phyloP scores from a whole-genome alignment of 2,888 invertebrate species.

The Stratiomys singularior region DNA sequence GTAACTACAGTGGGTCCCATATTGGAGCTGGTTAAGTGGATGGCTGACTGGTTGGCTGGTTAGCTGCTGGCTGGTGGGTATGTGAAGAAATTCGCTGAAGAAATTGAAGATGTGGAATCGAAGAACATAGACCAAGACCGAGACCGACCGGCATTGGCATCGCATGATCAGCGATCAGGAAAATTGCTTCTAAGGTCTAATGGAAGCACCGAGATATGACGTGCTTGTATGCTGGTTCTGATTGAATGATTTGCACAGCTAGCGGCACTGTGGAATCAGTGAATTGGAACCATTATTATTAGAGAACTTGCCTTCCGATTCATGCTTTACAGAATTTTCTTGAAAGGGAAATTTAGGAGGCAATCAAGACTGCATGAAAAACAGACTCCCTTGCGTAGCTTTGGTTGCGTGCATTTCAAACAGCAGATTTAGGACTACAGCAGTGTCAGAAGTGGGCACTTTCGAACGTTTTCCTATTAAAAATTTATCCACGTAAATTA shows the following conservation, averaged over 20 bases:
- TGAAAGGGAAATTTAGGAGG: too few species aligned
- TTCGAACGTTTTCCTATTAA: too few species aligned
- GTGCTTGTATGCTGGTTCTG: slow-evolving; percentile 31
- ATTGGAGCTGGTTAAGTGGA: neutral
- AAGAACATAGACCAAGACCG: neutral
- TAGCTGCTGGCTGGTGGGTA: neutral
- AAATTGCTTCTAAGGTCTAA: slow-evolving; percentile 26
- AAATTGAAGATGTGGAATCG: neutral
- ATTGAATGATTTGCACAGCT: slow-evolving; percentile 6
- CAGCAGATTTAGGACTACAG: too few species aligned
- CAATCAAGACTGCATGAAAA: too few species aligned
- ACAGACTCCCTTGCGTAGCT: too few species aligned
- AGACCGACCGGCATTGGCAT: neutral
- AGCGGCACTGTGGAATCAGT: neutral
- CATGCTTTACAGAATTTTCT: too few species aligned
- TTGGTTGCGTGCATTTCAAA: too few species aligned
- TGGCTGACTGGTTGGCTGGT: neutral
- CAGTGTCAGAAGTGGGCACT: too few species aligned
- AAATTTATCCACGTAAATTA: too few species aligned
- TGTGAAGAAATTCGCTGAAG: neutral
- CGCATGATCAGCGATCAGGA: slow-evolving; percentile 17
- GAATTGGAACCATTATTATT: neutral
- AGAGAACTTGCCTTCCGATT: neutral
- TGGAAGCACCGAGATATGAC: neutral
- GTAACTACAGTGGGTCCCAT: neutral